Evolutionary conservation across 2,888 invertebrate species (phyloP).

Genomic region (Tetragonisca angustula): DNA sequence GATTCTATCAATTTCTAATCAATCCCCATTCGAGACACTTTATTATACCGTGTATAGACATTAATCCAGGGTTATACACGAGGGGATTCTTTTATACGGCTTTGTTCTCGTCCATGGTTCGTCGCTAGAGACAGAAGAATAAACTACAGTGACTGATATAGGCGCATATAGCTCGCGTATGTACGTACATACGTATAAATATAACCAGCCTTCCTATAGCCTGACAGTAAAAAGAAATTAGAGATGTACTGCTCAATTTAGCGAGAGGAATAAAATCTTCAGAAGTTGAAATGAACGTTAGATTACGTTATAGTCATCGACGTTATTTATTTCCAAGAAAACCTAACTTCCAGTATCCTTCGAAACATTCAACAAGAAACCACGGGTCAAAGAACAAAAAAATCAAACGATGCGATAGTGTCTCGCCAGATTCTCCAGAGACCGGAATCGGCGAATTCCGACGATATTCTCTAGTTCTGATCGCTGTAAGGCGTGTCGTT

Average conservation of each 20-base stretch:
- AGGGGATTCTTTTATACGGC: neutral
- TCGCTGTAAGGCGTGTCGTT: slow-evolving; percentile 29
- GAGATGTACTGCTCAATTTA: neutral
- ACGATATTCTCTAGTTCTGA: slow-evolving; percentile 16
- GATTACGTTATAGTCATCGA: neutral
- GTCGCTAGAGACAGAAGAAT: neutral
- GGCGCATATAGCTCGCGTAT: no score
- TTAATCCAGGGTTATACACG: neutral
- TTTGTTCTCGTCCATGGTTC: neutral
- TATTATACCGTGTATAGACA: neutral
- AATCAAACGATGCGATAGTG: slow-evolving; percentile 15
- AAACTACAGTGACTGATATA: neutral
- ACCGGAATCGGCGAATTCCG: slow-evolving; percentile 2
- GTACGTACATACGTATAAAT: neutral
- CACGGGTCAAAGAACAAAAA: neutral
- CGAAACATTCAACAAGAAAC: neutral
- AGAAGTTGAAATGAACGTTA: neutral
- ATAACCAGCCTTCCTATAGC: neutral
- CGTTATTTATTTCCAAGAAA: no score
- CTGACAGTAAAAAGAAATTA: neutral
- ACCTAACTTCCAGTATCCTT: neutral
- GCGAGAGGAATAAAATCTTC: no score
- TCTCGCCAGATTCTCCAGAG: neutral
- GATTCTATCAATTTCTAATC: neutral
- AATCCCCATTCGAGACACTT: neutral